phyloP scores from a whole-genome alignment of 2,888 invertebrate genomes.

The Caenorhabditis sp. region DNA sequence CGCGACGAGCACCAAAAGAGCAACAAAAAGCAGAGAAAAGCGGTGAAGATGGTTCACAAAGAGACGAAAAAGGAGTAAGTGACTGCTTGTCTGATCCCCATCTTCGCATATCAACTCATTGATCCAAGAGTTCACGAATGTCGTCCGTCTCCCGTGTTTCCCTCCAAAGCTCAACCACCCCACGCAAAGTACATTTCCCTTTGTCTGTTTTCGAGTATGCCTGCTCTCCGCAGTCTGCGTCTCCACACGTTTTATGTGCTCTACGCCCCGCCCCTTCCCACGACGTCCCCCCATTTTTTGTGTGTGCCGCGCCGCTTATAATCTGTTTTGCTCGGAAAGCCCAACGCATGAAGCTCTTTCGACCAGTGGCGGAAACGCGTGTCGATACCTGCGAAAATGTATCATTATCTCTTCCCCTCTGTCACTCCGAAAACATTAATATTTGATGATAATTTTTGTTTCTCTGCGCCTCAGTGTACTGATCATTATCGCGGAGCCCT shows the following conservation, averaged over 20 bases:
- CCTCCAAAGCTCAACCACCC: background rate
- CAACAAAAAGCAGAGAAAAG: background rate
- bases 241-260: slow-evolving; percentile 21
- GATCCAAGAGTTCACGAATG: background rate
- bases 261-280: slow-evolving; percentile 38
- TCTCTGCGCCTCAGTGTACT: background rate
- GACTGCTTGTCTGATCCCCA: background rate
- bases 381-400: slow-evolving; percentile 27
- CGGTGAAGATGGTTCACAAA: slow-evolving; percentile 10
- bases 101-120: background rate
- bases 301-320: slow-evolving; percentile 43
- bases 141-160: too few species aligned
- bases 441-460: background rate
- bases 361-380: background rate
- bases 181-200: slow-evolving; percentile 6
- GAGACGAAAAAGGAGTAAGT: slow-evolving; percentile 16
- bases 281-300: slow-evolving; percentile 31
- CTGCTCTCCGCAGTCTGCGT: slow-evolving; percentile 30
- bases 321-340: slow-evolving; percentile 44
- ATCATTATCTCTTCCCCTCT: slow-evolving; percentile 22
- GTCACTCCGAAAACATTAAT: background rate
- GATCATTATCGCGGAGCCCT: too few species aligned
- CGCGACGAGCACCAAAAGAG: background rate
- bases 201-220: slow-evolving; percentile 3
- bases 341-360: background rate